Evolutionary conservation across 2,888 invertebrate genomes (phyloP).

Genomic region (Drosophila formosana): DNA sequence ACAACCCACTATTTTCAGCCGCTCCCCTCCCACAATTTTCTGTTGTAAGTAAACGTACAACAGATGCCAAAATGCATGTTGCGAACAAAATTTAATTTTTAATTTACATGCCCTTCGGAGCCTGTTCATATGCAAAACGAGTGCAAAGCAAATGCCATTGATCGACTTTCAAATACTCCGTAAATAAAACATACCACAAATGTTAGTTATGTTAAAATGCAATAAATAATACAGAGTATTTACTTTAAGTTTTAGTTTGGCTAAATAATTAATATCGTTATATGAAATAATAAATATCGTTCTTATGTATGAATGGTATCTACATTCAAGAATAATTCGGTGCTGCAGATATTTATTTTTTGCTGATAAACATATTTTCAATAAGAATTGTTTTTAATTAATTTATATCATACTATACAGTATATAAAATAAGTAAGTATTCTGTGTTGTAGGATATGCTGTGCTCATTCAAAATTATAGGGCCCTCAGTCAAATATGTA

Average conservation of each 20-base stretch:
- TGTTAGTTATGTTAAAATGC: too few relatives aligned
- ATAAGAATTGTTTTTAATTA: too few relatives aligned
- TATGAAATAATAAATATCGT: too few relatives aligned
- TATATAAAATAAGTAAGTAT: background rate
- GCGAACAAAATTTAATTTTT: slow-evolving; percentile 73
- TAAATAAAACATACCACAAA: background rate
- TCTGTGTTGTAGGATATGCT: background rate
- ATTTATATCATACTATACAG: too few relatives aligned
- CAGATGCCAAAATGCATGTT: slow-evolving; percentile 67
- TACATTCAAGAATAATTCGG: too few relatives aligned
- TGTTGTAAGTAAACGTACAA: slow-evolving; percentile 50
- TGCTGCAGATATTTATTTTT: background rate
- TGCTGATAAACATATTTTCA: background rate
- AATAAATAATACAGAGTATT: too few relatives aligned
- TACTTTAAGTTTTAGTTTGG: background rate
- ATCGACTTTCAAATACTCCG: slow-evolving; percentile 21
- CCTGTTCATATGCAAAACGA: slow-evolving; percentile 29
- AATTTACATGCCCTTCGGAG: slow-evolving; percentile 60
- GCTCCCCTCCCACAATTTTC: slow-evolving; percentile 35
- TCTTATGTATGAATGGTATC: too few relatives aligned
- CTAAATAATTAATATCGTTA: too few relatives aligned
- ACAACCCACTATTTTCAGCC: background rate
- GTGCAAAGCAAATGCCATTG: background rate
- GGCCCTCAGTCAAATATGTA: slow-evolving; percentile 36
- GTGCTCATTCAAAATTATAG: slow-evolving; percentile 5